Conservation (phyloP, 1,140 invertebrate genomes). For the Pseudomyrmex concolor region DNA sequence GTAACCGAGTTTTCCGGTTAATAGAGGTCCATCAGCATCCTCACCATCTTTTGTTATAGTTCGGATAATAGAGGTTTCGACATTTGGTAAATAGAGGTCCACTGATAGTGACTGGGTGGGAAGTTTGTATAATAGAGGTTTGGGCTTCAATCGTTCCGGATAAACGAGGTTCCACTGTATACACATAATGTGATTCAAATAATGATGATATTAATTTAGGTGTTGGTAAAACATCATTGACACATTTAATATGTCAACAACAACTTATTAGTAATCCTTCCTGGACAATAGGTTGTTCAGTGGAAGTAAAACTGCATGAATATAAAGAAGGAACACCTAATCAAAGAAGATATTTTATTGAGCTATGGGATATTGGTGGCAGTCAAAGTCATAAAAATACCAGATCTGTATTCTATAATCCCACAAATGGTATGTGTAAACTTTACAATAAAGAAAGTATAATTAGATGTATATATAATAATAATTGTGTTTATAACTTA, state of each 20-base stretch:
- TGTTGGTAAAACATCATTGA: conserved; percentile 97
- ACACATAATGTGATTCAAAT: neutral
- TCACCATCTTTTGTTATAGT: too few relatives aligned
- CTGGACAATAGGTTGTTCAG: conserved; percentile 97
- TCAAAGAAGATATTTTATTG: conserved; percentile 96
- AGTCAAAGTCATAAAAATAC: conserved; percentile 96
- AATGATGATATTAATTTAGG: conserved; percentile 82
- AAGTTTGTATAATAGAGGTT: too few relatives aligned
- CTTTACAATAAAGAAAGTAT: neutral
- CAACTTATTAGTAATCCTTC: conserved; percentile 93
- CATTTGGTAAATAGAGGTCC: too few relatives aligned
- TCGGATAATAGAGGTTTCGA: too few relatives aligned
- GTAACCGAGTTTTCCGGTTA: too few relatives aligned
- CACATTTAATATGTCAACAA: conserved; percentile 95
- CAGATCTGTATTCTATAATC: conserved; percentile 96
- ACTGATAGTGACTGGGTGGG: too few relatives aligned
- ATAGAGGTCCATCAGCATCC: too few relatives aligned
- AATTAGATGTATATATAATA: neutral
- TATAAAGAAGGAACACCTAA: conserved; percentile 97
- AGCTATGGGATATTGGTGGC: conserved; percentile 98
- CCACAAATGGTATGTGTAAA: conserved; percentile 92
- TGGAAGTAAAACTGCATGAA: conserved; percentile 98
- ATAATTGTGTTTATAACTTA: neutral
- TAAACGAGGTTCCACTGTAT: too few relatives aligned
- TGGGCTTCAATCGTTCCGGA: too few relatives aligned